phyloP scores from a whole-genome alignment of 1,140 invertebrate species.

The Drosophila lacertosa region DNA sequence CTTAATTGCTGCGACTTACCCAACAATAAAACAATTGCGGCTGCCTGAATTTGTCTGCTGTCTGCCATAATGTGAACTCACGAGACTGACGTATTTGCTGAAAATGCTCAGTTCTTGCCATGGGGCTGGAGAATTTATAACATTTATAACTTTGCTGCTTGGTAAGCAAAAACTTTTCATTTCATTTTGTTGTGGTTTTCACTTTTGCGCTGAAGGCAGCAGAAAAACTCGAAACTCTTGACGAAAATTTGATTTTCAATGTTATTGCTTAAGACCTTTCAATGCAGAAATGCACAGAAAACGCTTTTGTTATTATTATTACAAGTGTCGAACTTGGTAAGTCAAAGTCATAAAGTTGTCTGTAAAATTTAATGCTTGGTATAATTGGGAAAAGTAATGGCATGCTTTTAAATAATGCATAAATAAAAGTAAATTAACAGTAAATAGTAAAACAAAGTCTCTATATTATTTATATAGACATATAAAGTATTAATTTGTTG shows the following conservation, averaged over 20 bases:
- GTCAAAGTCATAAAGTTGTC: background rate
- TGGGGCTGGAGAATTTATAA: conserved; percentile 55
- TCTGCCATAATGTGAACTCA: conserved; percentile 49
- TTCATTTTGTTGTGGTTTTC: conserved; percentile 22
- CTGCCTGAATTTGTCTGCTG: conserved; percentile 37
- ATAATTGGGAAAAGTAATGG: no score
- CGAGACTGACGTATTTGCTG: conserved; percentile 14
- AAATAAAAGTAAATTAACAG: background rate
- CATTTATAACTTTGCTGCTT: conserved; percentile 37
- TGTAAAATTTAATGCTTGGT: background rate
- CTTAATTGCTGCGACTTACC: conserved; percentile 42
- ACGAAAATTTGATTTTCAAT: conserved; percentile 39
- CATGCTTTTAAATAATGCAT: background rate
- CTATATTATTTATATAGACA: background rate
- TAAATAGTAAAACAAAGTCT: background rate
- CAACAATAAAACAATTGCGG: conserved; percentile 59
- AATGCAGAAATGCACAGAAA: background rate
- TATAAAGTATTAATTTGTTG: background rate
- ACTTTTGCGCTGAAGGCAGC: conserved; percentile 30
- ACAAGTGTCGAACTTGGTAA: conserved; percentile 2
- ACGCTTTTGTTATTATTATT: background rate
- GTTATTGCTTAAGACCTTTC: conserved; percentile 32
- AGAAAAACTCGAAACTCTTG: conserved; percentile 35
- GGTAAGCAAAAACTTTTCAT: conserved; percentile 63
- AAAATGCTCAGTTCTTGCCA: conserved; percentile 52